Evolutionary conservation across 1,140 invertebrate species (phyloP).

Genomic region (Cydia pomonella): DNA sequence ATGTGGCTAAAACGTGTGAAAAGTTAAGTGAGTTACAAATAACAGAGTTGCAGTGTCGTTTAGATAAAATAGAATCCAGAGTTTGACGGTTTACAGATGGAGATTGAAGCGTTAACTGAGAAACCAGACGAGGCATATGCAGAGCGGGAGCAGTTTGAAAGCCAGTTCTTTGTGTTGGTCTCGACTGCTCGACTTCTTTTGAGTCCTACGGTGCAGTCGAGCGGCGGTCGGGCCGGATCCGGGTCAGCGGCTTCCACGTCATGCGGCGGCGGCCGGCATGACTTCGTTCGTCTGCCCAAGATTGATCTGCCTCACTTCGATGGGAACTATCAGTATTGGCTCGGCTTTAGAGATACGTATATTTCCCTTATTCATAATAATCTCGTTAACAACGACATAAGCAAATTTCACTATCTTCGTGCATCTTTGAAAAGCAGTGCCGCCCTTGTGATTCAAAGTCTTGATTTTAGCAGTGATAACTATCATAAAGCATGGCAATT

Average conservation of each 20-base stretch:
- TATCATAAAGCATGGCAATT: conserved; percentile 39
- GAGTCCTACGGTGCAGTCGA: conserved; percentile 4
- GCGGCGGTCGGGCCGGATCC: not conserved
- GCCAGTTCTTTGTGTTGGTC: conserved; percentile 6
- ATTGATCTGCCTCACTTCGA: conserved; percentile 35
- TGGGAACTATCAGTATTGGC: conserved; percentile 51
- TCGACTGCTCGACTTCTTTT: conserved; percentile 1
- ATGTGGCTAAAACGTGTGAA: conserved; percentile 15
- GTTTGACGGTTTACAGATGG: conserved; percentile 5
- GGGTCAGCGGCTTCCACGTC: not conserved
- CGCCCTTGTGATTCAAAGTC: conserved; percentile 44
- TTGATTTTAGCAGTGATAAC: conserved; percentile 44
- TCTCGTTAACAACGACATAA: conserved; percentile 41
- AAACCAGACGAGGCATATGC: conserved; percentile 5
- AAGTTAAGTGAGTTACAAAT: conserved; percentile 21
- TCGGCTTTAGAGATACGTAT: conserved; percentile 56
- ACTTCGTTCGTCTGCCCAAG: conserved; percentile 33
- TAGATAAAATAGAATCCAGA: conserved; percentile 25
- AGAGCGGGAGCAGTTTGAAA: conserved; percentile 27
- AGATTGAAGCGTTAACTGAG: conserved; percentile 6
- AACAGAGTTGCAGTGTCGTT: conserved; percentile 14
- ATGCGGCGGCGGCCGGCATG: not conserved
- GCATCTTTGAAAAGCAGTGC: conserved; percentile 49
- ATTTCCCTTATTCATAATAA: conserved; percentile 51
- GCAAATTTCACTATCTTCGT: conserved; percentile 37